Percentiles rank a stretch among this genome's conserved stretches.
Conservation (phyloP, 2,113 vertebrate species). For the Amblyopsis rosae region DNA sequence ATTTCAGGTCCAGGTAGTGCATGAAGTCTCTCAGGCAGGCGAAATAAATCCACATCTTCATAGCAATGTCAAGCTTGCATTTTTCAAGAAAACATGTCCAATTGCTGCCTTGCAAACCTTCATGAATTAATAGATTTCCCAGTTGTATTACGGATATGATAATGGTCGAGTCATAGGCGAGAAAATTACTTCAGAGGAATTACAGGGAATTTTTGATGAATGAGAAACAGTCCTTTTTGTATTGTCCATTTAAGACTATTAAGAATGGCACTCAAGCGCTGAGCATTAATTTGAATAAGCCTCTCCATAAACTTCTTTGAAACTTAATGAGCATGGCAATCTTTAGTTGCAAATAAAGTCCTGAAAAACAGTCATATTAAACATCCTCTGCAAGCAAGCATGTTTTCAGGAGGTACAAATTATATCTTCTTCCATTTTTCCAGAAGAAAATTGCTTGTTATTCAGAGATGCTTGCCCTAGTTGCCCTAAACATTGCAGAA, state of each 20-base stretch:
- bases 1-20: no score
- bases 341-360: conserved; percentile 45
- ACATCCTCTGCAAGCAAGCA: not conserved
- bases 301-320: conserved; percentile 55
- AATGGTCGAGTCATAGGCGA: conserved; percentile 2
- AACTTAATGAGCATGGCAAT: conserved; percentile 73
- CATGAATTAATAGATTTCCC: conserved; percentile 10
- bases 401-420: conserved; percentile 19
- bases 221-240: conserved; percentile 71
- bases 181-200: conserved; percentile 40
- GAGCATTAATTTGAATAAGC: conserved; percentile 72
- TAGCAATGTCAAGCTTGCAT: no score
- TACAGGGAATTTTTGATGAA: conserved; percentile 67
- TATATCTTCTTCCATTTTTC: conserved; percentile 3
- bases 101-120: not conserved
- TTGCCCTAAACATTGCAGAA: no score
- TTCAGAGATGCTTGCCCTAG: not conserved
- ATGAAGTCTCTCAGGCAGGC: no score
- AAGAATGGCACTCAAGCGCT: conserved; percentile 72
- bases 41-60: no score
- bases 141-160: conserved; percentile 21
- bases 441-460: not conserved
- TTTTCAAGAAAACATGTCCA: no score
- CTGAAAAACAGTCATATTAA: conserved; percentile 47
- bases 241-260: conserved; percentile 74